phyloP scores from a whole-genome alignment of 2,888 invertebrate genomes.

The Thereva nobilitata region DNA sequence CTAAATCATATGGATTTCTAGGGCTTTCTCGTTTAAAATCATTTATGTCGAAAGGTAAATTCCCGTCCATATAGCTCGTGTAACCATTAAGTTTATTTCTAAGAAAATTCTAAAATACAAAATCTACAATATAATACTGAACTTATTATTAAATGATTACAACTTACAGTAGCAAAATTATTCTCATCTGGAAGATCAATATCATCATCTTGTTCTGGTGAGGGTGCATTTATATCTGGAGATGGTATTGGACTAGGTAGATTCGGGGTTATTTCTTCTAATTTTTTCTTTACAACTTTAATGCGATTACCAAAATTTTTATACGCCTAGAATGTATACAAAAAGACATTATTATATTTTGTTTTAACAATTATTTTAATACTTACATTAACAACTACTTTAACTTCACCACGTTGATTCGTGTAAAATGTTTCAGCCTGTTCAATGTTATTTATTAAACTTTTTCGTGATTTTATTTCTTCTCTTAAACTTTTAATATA shows the following conservation, averaged over 20 bases:
- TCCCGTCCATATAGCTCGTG: conserved; percentile 67
- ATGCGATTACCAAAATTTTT: conserved; percentile 91
- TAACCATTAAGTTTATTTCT: conserved; percentile 61
- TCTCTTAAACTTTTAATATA: conserved; percentile 79
- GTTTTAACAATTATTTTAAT: background rate
- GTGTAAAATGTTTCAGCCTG: conserved; percentile 86
- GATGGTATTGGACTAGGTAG: conserved; percentile 68
- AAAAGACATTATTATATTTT: conserved; percentile 3
- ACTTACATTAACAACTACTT: conserved; percentile 93
- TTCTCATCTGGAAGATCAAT: conserved; percentile 70
- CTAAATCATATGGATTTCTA: conserved; percentile 21
- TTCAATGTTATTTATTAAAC: conserved; percentile 75
- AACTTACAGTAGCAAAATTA: conserved; percentile 24
- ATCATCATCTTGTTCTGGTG: conserved; percentile 82
- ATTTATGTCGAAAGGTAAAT: conserved; percentile 64
- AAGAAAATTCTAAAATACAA: conserved; percentile 49
- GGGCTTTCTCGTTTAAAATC: conserved; percentile 55
- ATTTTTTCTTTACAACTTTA: conserved; percentile 79
- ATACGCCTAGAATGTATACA: conserved; percentile 73
- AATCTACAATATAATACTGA: background rate
- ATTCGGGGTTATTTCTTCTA: conserved; percentile 78
- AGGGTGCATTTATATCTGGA: conserved; percentile 69
- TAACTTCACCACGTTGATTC: conserved; percentile 90
- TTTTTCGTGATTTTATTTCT: conserved; percentile 80
- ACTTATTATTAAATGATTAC: background rate